Evolutionary conservation across 2,113 vertebrate species (phyloP).

Genomic region (Ranitomeya imitator): DNA sequence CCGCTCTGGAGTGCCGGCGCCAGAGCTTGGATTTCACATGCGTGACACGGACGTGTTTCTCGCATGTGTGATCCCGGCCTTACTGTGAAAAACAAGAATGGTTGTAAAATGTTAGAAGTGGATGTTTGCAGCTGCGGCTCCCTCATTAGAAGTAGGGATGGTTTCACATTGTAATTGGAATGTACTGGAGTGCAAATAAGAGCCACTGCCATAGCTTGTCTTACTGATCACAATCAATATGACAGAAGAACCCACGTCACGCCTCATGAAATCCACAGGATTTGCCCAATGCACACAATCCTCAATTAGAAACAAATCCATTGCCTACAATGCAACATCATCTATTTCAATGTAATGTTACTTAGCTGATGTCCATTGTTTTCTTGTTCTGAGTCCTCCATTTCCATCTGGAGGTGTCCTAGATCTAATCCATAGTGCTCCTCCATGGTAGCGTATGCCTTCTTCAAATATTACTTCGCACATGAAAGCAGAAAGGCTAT

Average conservation of each 20-base stretch:
- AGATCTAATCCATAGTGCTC: not conserved
- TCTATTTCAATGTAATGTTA: not conserved
- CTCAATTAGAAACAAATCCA: not conserved
- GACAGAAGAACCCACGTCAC: not conserved
- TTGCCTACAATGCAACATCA: constrained; percentile 3
- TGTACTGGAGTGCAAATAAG: not conserved
- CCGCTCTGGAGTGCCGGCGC: too few species aligned
- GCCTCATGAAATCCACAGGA: not conserved
- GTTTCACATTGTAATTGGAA: constrained; percentile 23
- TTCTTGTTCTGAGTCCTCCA: not conserved
- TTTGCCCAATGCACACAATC: constrained; percentile 9
- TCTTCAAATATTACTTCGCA: not conserved
- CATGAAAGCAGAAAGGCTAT: not conserved
- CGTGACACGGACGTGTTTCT: too few species aligned
- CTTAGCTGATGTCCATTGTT: not conserved
- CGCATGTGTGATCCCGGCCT: too few species aligned
- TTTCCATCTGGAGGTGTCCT: not conserved
- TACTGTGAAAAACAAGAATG: not conserved
- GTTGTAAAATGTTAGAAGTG: not conserved
- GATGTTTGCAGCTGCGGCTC: not conserved
- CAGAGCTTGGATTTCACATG: too few species aligned
- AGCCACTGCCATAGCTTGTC: constrained; percentile 1
- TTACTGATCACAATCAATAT: not conserved
- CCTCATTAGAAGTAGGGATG: not conserved
- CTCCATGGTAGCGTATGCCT: not conserved